A percentile compares a stretch with the other conserved stretches of the same genome.
These are phyloP conservation scores for Daptonema setosum DNA, from an alignment of 2,888 invertebrate species.

Conservation along the genomic window DNA sequence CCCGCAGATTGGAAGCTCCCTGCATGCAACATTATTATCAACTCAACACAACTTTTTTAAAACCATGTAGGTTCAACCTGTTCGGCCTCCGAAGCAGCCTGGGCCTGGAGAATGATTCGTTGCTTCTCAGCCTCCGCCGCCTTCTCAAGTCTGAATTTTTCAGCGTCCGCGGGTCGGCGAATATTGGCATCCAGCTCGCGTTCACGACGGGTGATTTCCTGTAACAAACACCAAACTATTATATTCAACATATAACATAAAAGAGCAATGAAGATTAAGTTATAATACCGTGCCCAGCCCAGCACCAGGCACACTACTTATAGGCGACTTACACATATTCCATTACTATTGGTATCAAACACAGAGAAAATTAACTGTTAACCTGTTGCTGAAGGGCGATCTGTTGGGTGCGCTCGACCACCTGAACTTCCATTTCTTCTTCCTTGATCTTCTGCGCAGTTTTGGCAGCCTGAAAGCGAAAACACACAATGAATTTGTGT, in stretches of 20 bases:
- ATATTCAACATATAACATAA: too few species aligned
- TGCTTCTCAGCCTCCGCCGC: conserved; percentile 74
- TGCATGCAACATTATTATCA: too few species aligned
- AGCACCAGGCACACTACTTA: too few species aligned
- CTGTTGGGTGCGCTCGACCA: conserved; percentile 72
- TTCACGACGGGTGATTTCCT: conserved; percentile 75
- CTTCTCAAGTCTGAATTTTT: conserved; percentile 69
- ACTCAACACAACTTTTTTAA: neutral
- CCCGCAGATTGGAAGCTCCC: too few species aligned
- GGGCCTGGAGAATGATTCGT: conserved; percentile 71
- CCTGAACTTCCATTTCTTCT: conserved; percentile 69
- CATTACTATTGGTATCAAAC: too few species aligned
- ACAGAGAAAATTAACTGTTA: too few species aligned
- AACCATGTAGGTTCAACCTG: conserved; percentile 36
- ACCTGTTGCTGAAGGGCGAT: conserved; percentile 61
- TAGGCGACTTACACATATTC: too few species aligned
- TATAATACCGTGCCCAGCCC: too few species aligned
- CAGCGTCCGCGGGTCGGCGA: conserved; percentile 81
- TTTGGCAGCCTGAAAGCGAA: conserved; percentile 79
- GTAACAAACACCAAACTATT: too few species aligned
- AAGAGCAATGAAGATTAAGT: too few species aligned
- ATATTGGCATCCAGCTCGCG: conserved; percentile 76
- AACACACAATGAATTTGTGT: too few species aligned
- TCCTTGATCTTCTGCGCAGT: conserved; percentile 84
- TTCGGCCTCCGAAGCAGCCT: conserved; percentile 69